phyloP scores from a whole-genome alignment of 1,140 invertebrate genomes.

The Aphelenchoides avenae region DNA sequence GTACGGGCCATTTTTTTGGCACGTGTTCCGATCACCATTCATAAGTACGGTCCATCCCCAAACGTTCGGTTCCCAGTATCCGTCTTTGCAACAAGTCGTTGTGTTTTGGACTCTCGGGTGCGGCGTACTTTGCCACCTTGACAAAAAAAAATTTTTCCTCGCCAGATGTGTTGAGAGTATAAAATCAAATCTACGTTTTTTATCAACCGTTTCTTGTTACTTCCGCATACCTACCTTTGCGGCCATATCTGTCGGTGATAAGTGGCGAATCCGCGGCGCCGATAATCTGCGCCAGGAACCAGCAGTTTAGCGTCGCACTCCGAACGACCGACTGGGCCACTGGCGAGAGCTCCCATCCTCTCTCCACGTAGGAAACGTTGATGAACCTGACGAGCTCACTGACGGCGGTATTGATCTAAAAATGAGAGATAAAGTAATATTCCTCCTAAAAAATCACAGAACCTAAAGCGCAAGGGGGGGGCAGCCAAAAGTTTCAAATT shows the following conservation, averaged over 20 bases:
- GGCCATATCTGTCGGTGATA: conserved; percentile 41
- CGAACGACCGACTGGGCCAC: conserved; percentile 28
- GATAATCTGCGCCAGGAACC: conserved; percentile 47
- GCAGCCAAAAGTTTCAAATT: no score
- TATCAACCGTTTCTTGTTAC: no score
- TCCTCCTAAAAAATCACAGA: no score
- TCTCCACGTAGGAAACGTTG: conserved; percentile 22
- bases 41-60: no score
- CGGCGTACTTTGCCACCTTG: no score
- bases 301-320: conserved; percentile 39
- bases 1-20: no score
- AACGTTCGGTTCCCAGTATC: no score
- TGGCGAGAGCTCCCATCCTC: conserved; percentile 27
- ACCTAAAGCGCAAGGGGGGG: no score
- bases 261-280: conserved; percentile 41
- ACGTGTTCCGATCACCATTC: no score
- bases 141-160: background rate
- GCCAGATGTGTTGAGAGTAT: background rate
- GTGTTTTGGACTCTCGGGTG: no score
- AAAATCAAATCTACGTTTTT: background rate
- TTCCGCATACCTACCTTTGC: conserved; percentile 46
- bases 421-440: conserved; percentile 45
- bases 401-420: conserved; percentile 48
- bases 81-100: no score
- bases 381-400: conserved; percentile 40